Base-by-base conservation (phyloP, 2,888 invertebrate genomes). In the Listrodromus nycthemerus region DNA sequence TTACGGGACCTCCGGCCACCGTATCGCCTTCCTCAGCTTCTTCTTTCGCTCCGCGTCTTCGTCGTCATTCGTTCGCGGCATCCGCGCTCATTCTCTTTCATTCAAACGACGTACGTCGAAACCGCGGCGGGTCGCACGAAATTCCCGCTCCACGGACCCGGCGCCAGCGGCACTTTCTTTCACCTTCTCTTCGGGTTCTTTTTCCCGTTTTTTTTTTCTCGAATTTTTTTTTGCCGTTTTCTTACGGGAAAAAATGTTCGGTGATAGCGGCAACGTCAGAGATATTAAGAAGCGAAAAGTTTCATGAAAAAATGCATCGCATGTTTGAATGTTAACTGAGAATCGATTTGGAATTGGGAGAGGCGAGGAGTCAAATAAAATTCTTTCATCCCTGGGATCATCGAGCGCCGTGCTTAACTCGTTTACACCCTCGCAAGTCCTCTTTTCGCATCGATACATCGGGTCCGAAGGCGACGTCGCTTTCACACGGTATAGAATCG, bases 1-100 rank as follows among this genome's bases (percentile, higher is more conserved):
- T 65, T 74, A 65, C 75, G 75, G 74, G 63, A 65, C 74, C 21
- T 58, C 74, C 65, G 50, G 65, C 30, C 63, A 50, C 52, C 33
- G 24, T 61, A 61, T 61, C 30, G 27, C 61, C 61, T 61, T 61
- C 27, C 61, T 48, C 33, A 16, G 45, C 8, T 50, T 55, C 77
- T 65, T 71, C 69, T 81, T 61, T 58, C 58, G 45, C 58, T 69
- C 74, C 58, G 55, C 69, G 67, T 50, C 63, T 21, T 65, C 37
- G 33, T 33, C 65, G 33, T 37, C 65, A n/a, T 21, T 65, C 65
- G 65, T 21, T 65, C 13, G 37, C 65, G 37, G 19, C 0, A 33
- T 19, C 6, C 37, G 21, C n/a, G 45, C 65, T 48, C 33, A 50
- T 71, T 21, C 61, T 63, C 73, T 73, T 48, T 61, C 45, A 30